Base-by-base conservation (phyloP, 2,113 vertebrate genomes). In the Xyrauchen texanus region DNA sequence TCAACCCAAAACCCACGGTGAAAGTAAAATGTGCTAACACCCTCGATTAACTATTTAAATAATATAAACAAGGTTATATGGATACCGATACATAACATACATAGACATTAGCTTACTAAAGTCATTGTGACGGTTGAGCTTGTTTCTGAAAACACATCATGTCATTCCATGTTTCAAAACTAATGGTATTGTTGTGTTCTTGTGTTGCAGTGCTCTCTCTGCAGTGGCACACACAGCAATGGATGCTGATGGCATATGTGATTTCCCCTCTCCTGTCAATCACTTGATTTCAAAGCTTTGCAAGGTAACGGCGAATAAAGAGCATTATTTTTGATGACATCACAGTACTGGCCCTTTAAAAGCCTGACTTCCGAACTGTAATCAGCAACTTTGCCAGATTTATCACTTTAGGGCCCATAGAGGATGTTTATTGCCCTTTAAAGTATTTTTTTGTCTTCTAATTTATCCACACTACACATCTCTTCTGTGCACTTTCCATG, bases 201-300 rank as follows among this genome's bases (percentile, higher is more conserved):
- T 15, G 8, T 74, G 45, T 76, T 46, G 58, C 46, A 94, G 93
- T 53, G 77, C 90, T 45, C 81, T 91, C 53, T 81, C 87, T 58
- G 89, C 93, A 7, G 86, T 93, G 64, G 91, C 68, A 77, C 90
- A 87, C 76, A 85, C 92, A 9, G 87, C 85, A 0, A 67, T 91
- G 0, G 91, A 93, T 71, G 83, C 80, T 5, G 90, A 92, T 44
- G 83, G 88, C 11, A 81, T 87, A 58, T 91, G 90, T 70, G 90
- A 93, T 75, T 88, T 87, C n/a, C 82, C 86, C 0, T 92, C 91
- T 0, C 92, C 93, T 0, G 92, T 94, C 80, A 93, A 93, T 66
- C 87, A 91, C 79, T 84, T 94, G 73, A 92, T 95, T 12, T 93
- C 91, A 2, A 93, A 91, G 81, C 89, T 95, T 65, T 90, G 93